Conservation (phyloP, 2,113 vertebrate species). For the Indicator indicator region DNA sequence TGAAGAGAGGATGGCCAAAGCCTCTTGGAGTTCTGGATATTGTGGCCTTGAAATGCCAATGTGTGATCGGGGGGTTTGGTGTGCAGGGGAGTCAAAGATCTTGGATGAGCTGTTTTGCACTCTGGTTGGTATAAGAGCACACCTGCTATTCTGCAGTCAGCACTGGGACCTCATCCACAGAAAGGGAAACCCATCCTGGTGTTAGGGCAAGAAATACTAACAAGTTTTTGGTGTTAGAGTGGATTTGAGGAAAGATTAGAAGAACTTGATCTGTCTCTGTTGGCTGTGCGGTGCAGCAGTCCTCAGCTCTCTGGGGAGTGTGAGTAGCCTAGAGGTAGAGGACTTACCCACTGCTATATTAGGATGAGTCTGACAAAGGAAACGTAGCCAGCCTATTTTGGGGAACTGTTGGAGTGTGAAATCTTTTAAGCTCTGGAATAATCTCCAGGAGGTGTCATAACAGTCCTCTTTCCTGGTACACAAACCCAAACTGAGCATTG, state of each 20-base stretch:
- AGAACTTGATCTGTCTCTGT: background rate
- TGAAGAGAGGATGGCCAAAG: background rate
- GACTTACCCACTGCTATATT: background rate
- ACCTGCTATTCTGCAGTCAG: background rate
- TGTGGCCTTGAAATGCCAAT: background rate
- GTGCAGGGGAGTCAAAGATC: background rate
- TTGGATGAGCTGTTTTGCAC: background rate
- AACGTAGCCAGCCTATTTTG: background rate
- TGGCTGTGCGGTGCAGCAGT: background rate
- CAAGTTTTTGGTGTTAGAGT: background rate
- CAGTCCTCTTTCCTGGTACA: background rate
- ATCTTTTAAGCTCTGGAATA: conserved; percentile 43
- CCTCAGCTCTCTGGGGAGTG: background rate
- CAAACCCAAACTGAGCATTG: background rate
- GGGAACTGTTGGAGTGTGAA: conserved; percentile 10
- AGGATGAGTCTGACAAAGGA: conserved; percentile 10
- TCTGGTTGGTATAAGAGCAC: background rate
- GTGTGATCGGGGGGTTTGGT: background rate
- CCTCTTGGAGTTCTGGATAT: background rate
- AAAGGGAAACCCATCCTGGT: background rate
- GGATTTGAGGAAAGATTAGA: background rate
- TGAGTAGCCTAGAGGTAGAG: conserved; percentile 9
- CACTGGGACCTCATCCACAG: background rate
- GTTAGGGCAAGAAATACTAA: background rate
- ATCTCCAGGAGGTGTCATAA: background rate